Conservation (phyloP, 2,797 vertebrate species). For the Gambusia yucatana region DNA sequence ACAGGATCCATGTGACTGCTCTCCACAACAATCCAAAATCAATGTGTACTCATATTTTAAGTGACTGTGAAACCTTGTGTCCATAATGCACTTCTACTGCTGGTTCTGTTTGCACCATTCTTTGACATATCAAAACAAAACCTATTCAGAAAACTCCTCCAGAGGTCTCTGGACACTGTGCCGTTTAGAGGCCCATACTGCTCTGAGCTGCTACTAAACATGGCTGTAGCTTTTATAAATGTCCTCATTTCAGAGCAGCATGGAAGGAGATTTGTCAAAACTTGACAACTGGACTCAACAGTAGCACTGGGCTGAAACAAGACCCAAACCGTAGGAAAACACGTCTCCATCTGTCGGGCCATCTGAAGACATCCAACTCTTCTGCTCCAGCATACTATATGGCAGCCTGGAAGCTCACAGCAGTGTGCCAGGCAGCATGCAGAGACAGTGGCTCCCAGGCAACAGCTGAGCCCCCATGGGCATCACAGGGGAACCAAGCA, state of each 20-base stretch:
- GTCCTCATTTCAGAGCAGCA: constrained; percentile 6
- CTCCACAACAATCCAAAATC: background rate
- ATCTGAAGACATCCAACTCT: constrained; percentile 67
- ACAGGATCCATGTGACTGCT: background rate
- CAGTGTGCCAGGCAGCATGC: constrained; percentile 62
- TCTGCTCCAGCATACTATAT: constrained; percentile 53
- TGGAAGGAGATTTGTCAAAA: constrained; percentile 41
- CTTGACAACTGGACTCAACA: constrained; percentile 27
- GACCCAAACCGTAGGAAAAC: constrained; percentile 7
- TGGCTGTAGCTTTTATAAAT: constrained; percentile 8
- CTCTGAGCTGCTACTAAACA: constrained; percentile 4
- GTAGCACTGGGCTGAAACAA: constrained; percentile 26
- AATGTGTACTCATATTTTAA: background rate
- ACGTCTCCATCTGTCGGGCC: constrained; percentile 68
- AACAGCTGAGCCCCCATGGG: constrained; percentile 78
- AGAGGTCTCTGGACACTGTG: background rate
- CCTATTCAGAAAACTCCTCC: background rate
- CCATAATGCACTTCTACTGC: background rate
- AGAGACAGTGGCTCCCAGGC: constrained; percentile 67
- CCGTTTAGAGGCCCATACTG: background rate
- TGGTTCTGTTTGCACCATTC: background rate
- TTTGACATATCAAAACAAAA: background rate
- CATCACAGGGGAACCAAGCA: constrained; percentile 53
- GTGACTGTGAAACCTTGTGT: background rate
- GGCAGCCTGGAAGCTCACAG: constrained; percentile 54